Evolutionary conservation across 2,888 invertebrate species (phyloP), one percentile per base, ranked within the genome.

Genomic region (Cyclophora albipunctata): DNA sequence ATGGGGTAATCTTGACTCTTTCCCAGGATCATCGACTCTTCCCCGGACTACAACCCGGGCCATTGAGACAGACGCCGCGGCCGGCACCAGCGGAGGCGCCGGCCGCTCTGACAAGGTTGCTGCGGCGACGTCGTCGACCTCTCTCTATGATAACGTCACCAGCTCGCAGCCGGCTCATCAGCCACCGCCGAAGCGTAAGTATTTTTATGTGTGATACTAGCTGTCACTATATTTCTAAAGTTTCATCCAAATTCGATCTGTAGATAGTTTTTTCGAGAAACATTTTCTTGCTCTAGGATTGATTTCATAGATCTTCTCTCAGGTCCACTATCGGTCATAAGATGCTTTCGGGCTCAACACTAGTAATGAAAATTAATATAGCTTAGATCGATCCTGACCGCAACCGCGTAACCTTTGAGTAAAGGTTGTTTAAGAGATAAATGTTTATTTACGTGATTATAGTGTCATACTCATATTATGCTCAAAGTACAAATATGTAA

Each of bases 101-200:
- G 90, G 92, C 58, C 65, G 92, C 84, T 63, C 91, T 49, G 93
- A 93, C 59, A 95, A 94, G 78, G 94, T 95, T 52, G 93, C 94
- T 46, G 93, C 95, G 35, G 95, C 95, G 48, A 95, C 96, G n/a
- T 96, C 95, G 58, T 95, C 95, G 64, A 95, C 95, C 42, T 96
- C 96, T 49, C 91, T 97, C 46, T 96, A 96, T 73, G 96, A 96
- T 84, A 96, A 96, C 76, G 96, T 96, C 48, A 80, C 91, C 71
- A 89, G 85, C 60, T 69, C 90, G 3, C 87, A 85, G 59, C 75
- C 83, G 1, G 59, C 78, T 3, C 87, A 86, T 57, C 89, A 90
- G 63, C 84, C 85, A 5, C 75, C 90, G 62, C 83, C 88, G n/a
- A 89, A 89, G 73, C 84, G 90, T 89, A 64, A 79, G 78, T 64